Conservation (phyloP, 1,140 invertebrate genomes). For the Pachypeltis micranthus region DNA sequence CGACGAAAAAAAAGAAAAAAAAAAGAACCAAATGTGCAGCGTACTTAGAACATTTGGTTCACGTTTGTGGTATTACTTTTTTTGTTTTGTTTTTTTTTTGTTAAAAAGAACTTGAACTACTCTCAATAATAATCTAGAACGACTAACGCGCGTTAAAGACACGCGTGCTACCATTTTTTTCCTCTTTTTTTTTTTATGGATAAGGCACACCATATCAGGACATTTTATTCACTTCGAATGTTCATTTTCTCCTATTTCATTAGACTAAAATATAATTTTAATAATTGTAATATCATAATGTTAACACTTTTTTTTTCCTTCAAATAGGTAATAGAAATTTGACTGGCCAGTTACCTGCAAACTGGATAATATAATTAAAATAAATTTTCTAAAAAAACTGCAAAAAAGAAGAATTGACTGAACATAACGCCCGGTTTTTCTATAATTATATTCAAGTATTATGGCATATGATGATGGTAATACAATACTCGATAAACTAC, state of each 20-base stretch:
- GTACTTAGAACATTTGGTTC: too few species aligned
- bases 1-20: too few species aligned
- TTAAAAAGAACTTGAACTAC: constrained; percentile 7
- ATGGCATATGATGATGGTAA: constrained; percentile 7
- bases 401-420: constrained; percentile 19
- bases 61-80: too few species aligned
- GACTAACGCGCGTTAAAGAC: constrained; percentile 19
- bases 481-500: constrained; percentile 12
- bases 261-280: constrained; percentile 19
- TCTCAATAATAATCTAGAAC: constrained; percentile 18
- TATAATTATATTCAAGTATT: constrained; percentile 8
- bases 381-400: too few species aligned
- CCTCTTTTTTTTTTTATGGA: constrained; percentile 23
- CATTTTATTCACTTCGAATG: constrained; percentile 20
- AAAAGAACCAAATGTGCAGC: too few species aligned
- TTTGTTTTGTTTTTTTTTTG: background rate
- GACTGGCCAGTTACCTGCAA: constrained; percentile 1
- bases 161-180: constrained; percentile 17
- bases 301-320: constrained; percentile 13
- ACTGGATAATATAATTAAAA: constrained; percentile 17
- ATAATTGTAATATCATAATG: constrained; percentile 20
- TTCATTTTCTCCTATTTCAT: constrained; percentile 6
- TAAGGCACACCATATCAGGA: constrained; percentile 27
- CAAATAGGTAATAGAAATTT: constrained; percentile 18
- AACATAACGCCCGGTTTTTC: constrained; percentile 15